These are phyloP conservation scores for Drosophila pullipes DNA, from an alignment of 2,888 invertebrate genomes.

Conservation along the genomic window DNA sequence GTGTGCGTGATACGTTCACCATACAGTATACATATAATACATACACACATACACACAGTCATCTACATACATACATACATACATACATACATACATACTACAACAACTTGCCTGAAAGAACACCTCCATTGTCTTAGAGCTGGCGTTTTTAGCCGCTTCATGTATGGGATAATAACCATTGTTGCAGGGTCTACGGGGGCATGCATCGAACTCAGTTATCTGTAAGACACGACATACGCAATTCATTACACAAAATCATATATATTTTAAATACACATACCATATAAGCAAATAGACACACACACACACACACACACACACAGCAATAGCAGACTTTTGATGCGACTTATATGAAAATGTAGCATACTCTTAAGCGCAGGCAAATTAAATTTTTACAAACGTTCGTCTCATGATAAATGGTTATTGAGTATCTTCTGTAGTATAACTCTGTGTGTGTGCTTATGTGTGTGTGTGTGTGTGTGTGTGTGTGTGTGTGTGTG, in stretches of 20 bases:
- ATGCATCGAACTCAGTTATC: slow-evolving; percentile 92
- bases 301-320: slow-evolving; percentile 36
- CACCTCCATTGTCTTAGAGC: slow-evolving; percentile 93
- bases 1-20: background rate
- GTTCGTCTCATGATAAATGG: slow-evolving; percentile 66
- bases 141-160: slow-evolving; percentile 95
- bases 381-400: slow-evolving; percentile 55
- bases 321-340: slow-evolving; percentile 14
- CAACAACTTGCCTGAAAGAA: slow-evolving; percentile 87
- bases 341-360: slow-evolving; percentile 10
- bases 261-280: slow-evolving; percentile 13
- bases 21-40: background rate
- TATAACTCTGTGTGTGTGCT: background rate
- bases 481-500: background rate
- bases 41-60: background rate
- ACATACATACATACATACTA: background rate
- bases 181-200: slow-evolving; percentile 92
- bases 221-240: slow-evolving; percentile 84
- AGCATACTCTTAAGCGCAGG: slow-evolving; percentile 65
- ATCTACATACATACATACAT: background rate
- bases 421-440: slow-evolving; percentile 8
- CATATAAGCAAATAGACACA: slow-evolving; percentile 6
- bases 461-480: slow-evolving; percentile 7
- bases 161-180: slow-evolving; percentile 97
- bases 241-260: slow-evolving; percentile 40